Percentiles rank a stretch among this genome's conserved stretches.
These are phyloP conservation scores for Mimas tiliae DNA, from an alignment of 2,888 invertebrate species.

Conservation along the genomic window DNA sequence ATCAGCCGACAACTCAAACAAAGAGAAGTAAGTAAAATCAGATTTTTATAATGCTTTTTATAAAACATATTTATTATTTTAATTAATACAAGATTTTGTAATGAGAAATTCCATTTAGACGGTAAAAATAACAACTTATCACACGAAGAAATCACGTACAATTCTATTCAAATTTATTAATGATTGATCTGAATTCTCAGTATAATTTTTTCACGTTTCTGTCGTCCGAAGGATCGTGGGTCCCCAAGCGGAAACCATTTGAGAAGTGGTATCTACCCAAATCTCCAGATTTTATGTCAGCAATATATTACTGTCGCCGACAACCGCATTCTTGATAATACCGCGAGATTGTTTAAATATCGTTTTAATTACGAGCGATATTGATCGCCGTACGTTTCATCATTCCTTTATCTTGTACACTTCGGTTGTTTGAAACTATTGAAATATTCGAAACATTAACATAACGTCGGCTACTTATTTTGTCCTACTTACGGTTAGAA, in stretches of 20 bases:
- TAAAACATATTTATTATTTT: too few relatives aligned
- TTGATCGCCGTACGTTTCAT: constrained; percentile 70
- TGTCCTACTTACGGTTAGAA: constrained; percentile 32
- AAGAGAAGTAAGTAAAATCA: too few relatives aligned
- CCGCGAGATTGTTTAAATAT: constrained; percentile 75
- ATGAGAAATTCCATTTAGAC: neutral
- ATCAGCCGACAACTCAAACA: too few relatives aligned
- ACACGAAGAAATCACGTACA: constrained; percentile 35
- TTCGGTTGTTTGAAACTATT: constrained; percentile 35
- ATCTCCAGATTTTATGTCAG: constrained; percentile 80
- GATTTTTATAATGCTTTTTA: too few relatives aligned
- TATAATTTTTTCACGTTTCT: constrained; percentile 76
- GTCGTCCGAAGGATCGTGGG: constrained; percentile 62
- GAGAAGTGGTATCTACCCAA: constrained; percentile 73
- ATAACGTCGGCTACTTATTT: constrained; percentile 39
- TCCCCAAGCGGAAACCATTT: constrained; percentile 72
- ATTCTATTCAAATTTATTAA: constrained; percentile 54
- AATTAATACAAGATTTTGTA: too few relatives aligned
- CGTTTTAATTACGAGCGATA: constrained; percentile 79
- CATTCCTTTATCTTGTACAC: constrained; percentile 64
- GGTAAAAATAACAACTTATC: constrained; percentile 25
- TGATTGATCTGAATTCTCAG: constrained; percentile 74
- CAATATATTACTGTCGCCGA: constrained; percentile 79
- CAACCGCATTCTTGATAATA: constrained; percentile 73
- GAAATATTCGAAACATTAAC: constrained; percentile 51